These are phyloP conservation scores for Strix uralensis DNA, from an alignment of 2,113 vertebrate species.

Conservation along the genomic window DNA sequence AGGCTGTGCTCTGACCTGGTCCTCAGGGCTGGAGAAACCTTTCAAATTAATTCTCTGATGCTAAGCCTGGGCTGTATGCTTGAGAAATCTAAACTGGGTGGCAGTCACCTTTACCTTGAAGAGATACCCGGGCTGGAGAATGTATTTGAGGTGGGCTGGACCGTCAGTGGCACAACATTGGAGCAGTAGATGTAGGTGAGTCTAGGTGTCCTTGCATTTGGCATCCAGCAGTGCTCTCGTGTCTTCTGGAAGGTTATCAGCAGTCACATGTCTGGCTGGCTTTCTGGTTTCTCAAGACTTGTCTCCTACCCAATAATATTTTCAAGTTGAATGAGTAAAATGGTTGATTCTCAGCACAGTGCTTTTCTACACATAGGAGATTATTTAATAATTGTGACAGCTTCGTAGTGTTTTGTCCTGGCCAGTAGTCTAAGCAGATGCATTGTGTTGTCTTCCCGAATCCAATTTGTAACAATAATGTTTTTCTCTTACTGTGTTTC, in stretches of 20 bases:
- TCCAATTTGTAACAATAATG: conserved; percentile 24
- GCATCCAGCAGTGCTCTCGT: fast-evolving
- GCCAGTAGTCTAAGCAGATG: not conserved
- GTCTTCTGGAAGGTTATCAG: not conserved
- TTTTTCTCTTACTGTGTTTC: conserved; percentile 16
- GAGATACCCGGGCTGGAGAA: not conserved
- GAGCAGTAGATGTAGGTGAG: not conserved
- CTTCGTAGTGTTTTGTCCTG: not conserved
- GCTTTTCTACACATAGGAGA: not conserved
- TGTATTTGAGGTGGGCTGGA: not conserved
- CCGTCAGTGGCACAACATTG: not conserved
- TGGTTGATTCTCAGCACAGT: not conserved
- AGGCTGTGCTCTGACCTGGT: not conserved
- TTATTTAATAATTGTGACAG: not conserved
- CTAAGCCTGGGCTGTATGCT: not conserved
- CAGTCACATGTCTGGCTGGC: not conserved
- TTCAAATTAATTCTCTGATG: not conserved
- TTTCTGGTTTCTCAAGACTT: not conserved
- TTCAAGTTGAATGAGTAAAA: not conserved
- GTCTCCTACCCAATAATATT: not conserved
- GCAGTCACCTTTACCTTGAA: not conserved
- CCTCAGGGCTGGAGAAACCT: not conserved
- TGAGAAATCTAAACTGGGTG: not conserved
- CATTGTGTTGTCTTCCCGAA: conserved; percentile 5
- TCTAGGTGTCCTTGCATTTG: not conserved